A percentile compares a stretch with the other conserved stretches of the same genome.
Conservation (phyloP, 2,797 vertebrate genomes). For the Spheniscus humboldti region DNA sequence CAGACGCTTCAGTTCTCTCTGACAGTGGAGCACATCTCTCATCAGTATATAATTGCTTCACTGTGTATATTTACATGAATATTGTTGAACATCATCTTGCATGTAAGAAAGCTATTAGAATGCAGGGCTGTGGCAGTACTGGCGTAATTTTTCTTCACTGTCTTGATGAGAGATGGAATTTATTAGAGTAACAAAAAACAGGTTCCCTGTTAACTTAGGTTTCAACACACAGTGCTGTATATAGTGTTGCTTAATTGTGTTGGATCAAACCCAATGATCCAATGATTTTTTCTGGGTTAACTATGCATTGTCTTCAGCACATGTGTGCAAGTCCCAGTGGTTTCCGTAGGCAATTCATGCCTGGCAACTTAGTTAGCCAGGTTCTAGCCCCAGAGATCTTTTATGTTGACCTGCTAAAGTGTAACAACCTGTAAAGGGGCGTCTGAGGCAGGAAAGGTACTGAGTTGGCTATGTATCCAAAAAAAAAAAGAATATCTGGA, state of each 20-base stretch:
- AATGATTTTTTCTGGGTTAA: not conserved
- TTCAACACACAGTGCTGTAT: not conserved
- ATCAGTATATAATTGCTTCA: constrained; percentile 19
- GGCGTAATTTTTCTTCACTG: not conserved
- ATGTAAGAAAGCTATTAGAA: constrained; percentile 2
- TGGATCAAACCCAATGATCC: not conserved
- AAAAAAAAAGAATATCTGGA: not conserved
- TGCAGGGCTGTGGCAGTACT: not conserved
- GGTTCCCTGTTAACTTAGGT: not conserved
- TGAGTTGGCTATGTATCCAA: not conserved
- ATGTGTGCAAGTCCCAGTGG: not conserved
- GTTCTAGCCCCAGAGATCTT: not conserved
- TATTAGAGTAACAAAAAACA: not conserved
- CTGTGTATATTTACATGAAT: not conserved
- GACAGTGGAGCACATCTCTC: not conserved
- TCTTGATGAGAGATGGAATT: constrained; percentile 29
- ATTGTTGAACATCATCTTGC: not conserved
- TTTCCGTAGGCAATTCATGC: not conserved
- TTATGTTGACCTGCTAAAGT: not conserved
- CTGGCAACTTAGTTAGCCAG: not conserved
- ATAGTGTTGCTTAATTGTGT: not conserved
- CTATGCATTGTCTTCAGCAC: not conserved
- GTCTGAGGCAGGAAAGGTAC: not conserved
- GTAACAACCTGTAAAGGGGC: not conserved
- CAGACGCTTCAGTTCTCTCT: not conserved